phyloP scores from a whole-genome alignment of 2,797 vertebrate genomes.

The Pseudomugil tenellus region DNA sequence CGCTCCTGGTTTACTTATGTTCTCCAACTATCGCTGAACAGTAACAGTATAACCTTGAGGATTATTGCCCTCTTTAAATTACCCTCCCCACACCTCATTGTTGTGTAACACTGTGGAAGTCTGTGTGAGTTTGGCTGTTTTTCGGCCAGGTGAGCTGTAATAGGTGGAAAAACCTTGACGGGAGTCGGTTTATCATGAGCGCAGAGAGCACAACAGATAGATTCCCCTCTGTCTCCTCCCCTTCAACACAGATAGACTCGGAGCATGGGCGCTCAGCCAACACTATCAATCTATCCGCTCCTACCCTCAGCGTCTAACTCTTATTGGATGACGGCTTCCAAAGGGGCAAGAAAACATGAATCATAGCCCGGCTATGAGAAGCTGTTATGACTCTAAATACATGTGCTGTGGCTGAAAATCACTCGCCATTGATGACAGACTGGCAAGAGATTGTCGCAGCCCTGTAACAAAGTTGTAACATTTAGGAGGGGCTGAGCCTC shows the following conservation, averaged over 20 bases:
- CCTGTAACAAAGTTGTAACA: slow-evolving; percentile 69
- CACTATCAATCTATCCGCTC: slow-evolving; percentile 85
- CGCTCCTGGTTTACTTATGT: slow-evolving; percentile 25
- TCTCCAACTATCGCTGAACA: slow-evolving; percentile 21
- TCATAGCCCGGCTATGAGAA: slow-evolving; percentile 74
- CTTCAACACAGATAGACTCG: slow-evolving; percentile 83
- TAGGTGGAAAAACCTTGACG: slow-evolving; percentile 76
- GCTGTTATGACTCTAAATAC: slow-evolving; percentile 72
- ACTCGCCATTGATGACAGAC: slow-evolving; percentile 63
- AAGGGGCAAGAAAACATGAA: slow-evolving; percentile 79
- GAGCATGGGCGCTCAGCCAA: slow-evolving; percentile 84
- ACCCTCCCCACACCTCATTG: slow-evolving; percentile 47
- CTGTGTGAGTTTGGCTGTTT: slow-evolving; percentile 73
- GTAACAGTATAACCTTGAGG: slow-evolving; percentile 64
- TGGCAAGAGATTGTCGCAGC: slow-evolving; percentile 62
- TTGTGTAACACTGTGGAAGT: slow-evolving; percentile 73
- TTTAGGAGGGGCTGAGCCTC: slow-evolving; percentile 64
- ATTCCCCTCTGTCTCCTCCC: slow-evolving; percentile 81
- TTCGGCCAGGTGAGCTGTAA: slow-evolving; percentile 78
- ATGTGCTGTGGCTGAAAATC: slow-evolving; percentile 72
- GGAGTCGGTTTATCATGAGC: slow-evolving; percentile 86
- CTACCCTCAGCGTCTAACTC: slow-evolving; percentile 80
- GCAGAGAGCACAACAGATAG: slow-evolving; percentile 86
- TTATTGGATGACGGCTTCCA: slow-evolving; percentile 78
- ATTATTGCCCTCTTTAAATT: slow-evolving; percentile 61